Base-by-base conservation (phyloP, 2,888 invertebrate genomes). In the Hirtodrosophila cameraria region DNA sequence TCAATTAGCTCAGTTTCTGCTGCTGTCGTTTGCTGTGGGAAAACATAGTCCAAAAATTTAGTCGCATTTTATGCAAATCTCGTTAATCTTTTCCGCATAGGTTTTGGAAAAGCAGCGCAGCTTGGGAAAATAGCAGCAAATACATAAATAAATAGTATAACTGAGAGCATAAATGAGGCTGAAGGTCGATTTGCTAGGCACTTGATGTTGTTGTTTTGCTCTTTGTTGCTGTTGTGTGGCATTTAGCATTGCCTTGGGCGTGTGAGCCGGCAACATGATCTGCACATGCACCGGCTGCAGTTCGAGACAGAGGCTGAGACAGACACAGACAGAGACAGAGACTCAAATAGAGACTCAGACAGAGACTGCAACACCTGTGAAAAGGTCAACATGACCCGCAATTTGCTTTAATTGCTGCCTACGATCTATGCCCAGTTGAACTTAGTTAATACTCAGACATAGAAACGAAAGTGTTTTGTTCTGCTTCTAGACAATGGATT, bases 71-170 rank as follows among this genome's bases (percentile, higher is more conserved):
- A 86, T 86, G 85, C 81, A 80, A 82, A 82, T 84, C 38, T 68
- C 25, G 69, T 46, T 65, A 81, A 67, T 65, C 82, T 86, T 81
- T 82, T 82, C 86, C 82, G 86, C 85, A 81, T 82, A 75, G 66
- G 60, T 65, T 52, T n/a, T 27, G 55, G 77, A 72, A 77, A 82
- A 84, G 70, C 66, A 20, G 58, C 20, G 35, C 46, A 31, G 86
- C 84, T 55, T 77, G 84, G 63, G 73, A 81, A n/a, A n/a, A 79
- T 7, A 36, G 28, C 35, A 38, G 38, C 16, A 46, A 42, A 11
- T 16, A 11, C 43, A 63, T 16, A 23, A n/a, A 45, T 28, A 42
- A 12, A 13, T 23, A 58, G 42, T 48, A 64, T 52, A n/a, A n/a
- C n/a, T n/a, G n/a, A n/a, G n/a, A 58, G 18, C 38, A 63, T 65